Base-by-base conservation (phyloP, 2,113 vertebrate genomes). In the Bos indicus region DNA sequence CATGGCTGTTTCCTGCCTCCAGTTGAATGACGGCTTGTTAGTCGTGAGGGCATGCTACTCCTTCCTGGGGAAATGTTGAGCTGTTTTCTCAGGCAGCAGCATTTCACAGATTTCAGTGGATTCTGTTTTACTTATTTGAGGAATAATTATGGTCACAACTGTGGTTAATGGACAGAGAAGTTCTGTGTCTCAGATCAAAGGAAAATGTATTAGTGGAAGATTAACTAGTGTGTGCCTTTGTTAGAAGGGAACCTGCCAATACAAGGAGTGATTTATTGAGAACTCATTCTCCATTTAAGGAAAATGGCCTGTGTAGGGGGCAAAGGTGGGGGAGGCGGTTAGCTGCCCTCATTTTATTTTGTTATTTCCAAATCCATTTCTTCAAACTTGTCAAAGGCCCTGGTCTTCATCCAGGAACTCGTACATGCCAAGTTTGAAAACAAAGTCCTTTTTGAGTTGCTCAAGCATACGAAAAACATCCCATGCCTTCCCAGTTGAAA, bases 401-500 rank as follows among this genome's bases (percentile, higher is more conserved):
- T 98, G 97, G 98, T 96, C 93, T 97, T 84, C 95, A 87, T 98
- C 97, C 98, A 98, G 94, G 94, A 91, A 93, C 95, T 97, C 89
- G 54, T 84, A 97, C 96, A 98, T 97, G 98, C 98, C 98, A 98
- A 98, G 97, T 98, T 96, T 98, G 97, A 94, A 98, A 98, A 98
- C 98, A 98, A 97, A 97, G 98, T 98, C 96, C 98, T 98, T 98
- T 98, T 97, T 98, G 95, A 98, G 96, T 97, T 97, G 97, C 97
- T 97, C 94, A 88, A 88, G 98, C 98, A 97, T 98, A 98, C 67
- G 89, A 97, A 97, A 98, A 97, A 98, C 98, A 98, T 98, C 97
- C 96, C 92, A 90, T 87, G 95, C 97, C 96, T 97, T 97, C 95
- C 89, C 94, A 96, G 95, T 94, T 93, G 96, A 97, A 95, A 98